Evolutionary conservation across 1,140 invertebrate species (phyloP), one percentile per base, ranked within the genome.

Genomic region (Oncopeltus fasciatus): DNA sequence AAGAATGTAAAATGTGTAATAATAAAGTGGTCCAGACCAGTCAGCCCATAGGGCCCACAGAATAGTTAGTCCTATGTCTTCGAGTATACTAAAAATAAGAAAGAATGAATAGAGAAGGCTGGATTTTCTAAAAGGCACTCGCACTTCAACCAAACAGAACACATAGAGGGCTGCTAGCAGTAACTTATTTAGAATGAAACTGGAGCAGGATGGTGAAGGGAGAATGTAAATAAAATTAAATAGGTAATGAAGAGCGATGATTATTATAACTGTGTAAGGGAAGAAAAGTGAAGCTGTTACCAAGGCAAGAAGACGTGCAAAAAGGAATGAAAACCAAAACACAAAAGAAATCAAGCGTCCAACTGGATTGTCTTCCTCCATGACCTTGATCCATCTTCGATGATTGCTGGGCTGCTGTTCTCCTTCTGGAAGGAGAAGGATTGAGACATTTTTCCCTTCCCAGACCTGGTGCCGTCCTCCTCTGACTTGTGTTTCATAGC

Each of bases 71-170:
- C 18, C 29, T 3, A 66, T 18, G 47, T 68, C 57, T 60, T 68
- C 67, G 2, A 58, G 44, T 5, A 57, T 38, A 18, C 21, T 47
- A 20, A 59, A 33, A 1, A 56, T 28, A 31, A 60, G 47, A 47
- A 61, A 66, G 12, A 67, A 21, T 21, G 21, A 43, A 43, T 64
- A 63, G 24, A 66, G 60, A 16, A 67, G 27, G 11, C 57, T 24
- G 14, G 63, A 24, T 29, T 64, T 63, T 56, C 56, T 16, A 53
- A 67, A 67, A 14, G 49, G 62, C 21, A 67, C 51, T 12, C 61
- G 47, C 0, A 68, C 66, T 63, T 68, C 67, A 16, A 68, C 27
- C 2, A 67, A 28, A 16, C 46, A 61, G 21, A 67, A 64, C 18
- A 64, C 60, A 28, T 46, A 59, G 16, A 65, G 33, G 43, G 60